These are phyloP conservation scores for Allacma fusca DNA, from an alignment of 2,888 invertebrate species.

Conservation along the genomic window DNA sequence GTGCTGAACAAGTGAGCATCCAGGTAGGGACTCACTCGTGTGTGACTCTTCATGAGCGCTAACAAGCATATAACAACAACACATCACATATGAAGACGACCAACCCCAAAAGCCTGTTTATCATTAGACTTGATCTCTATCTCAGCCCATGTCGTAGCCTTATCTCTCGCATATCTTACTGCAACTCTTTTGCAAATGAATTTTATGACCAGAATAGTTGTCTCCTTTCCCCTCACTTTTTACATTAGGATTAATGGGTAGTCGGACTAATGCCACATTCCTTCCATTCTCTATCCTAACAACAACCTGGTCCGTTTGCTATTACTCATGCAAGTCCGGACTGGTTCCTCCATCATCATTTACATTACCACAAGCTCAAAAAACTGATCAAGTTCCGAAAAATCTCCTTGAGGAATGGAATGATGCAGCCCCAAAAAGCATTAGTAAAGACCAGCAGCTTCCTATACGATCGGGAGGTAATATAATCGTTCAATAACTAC, in stretches of 20 bases:
- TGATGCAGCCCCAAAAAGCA: too few species aligned
- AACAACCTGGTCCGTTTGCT: too few species aligned
- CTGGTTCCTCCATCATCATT: too few species aligned
- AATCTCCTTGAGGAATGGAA: too few species aligned
- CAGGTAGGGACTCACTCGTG: background rate
- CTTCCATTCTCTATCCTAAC: too few species aligned
- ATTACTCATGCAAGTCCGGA: too few species aligned
- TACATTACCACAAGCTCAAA: too few species aligned
- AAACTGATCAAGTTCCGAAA: too few species aligned
- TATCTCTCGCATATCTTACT: constrained; percentile 8
- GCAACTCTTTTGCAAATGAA: constrained; percentile 7
- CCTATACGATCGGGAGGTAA: too few species aligned
- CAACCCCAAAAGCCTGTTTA: constrained; percentile 5
- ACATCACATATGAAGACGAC: background rate
- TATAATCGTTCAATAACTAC: too few species aligned
- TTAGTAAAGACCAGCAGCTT: too few species aligned
- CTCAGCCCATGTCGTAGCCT: background rate
- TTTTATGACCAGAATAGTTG: constrained; percentile 12
- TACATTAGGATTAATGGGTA: background rate
- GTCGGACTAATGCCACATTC: too few species aligned
- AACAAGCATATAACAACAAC: constrained; percentile 4
- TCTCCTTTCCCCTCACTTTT: background rate
- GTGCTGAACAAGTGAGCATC: constrained; percentile 8
- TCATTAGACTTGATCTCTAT: constrained; percentile 13
- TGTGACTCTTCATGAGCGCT: constrained; percentile 9